Conservation (phyloP, 2,888 invertebrate species). For the Eulithis testata region DNA sequence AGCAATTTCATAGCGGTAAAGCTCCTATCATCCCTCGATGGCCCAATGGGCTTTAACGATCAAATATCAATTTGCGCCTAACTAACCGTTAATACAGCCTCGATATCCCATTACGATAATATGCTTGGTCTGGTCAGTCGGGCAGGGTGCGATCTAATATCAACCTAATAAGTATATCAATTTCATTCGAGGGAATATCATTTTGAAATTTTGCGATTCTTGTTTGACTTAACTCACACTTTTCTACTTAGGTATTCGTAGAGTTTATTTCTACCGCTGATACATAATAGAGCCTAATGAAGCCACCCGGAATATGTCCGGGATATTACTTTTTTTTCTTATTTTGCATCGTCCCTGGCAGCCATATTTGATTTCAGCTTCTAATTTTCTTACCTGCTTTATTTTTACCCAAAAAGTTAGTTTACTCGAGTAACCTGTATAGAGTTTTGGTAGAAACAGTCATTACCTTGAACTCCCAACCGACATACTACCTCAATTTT, state of each 20-base stretch:
- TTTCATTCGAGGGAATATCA: slow-evolving; percentile 29
- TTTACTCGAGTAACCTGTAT: slow-evolving; percentile 2
- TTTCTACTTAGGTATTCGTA: not conserved
- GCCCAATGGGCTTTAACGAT: slow-evolving; percentile 14
- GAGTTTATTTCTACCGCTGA: too few relatives aligned
- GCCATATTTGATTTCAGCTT: too few relatives aligned
- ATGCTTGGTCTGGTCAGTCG: slow-evolving; percentile 17
- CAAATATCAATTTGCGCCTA: slow-evolving; percentile 31
- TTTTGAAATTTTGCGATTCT: not conserved
- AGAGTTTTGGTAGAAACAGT: not conserved
- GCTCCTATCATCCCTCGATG: slow-evolving; percentile 10
- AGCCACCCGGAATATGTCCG: too few relatives aligned
- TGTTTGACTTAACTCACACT: too few relatives aligned
- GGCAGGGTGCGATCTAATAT: slow-evolving; percentile 26
- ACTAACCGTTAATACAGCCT: slow-evolving; percentile 23
- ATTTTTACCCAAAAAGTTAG: too few relatives aligned
- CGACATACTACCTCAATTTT: not conserved
- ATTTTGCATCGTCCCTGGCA: too few relatives aligned
- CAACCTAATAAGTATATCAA: slow-evolving; percentile 23
- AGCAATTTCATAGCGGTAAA: slow-evolving; percentile 12
- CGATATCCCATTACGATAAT: slow-evolving; percentile 23
- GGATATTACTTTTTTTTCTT: too few relatives aligned
- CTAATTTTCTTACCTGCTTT: too few relatives aligned
- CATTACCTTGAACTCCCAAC: too few relatives aligned
- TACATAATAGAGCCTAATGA: too few relatives aligned